Conservation (phyloP, 1,140 invertebrate genomes). For the Penaeus chinensis region DNA sequence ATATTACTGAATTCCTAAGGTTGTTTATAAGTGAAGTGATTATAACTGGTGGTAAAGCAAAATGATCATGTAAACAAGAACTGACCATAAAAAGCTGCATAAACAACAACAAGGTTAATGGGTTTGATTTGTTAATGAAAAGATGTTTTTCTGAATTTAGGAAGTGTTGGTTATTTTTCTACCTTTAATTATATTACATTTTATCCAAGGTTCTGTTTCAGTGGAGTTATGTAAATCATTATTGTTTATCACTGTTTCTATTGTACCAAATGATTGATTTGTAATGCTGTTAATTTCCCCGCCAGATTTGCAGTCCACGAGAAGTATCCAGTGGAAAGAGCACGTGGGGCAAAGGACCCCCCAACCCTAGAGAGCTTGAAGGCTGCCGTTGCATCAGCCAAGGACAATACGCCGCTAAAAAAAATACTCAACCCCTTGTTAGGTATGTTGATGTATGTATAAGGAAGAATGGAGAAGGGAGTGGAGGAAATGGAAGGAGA, state of each 20-base stretch:
- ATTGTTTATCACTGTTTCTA: not conserved
- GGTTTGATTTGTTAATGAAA: too few relatives aligned
- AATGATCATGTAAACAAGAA: too few relatives aligned
- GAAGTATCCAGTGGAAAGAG: slow-evolving; percentile 69
- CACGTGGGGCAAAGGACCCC: slow-evolving; percentile 72
- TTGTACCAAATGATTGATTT: not conserved
- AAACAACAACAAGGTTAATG: too few relatives aligned
- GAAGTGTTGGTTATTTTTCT: too few relatives aligned
- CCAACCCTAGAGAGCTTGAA: slow-evolving; percentile 70
- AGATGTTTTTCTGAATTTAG: too few relatives aligned
- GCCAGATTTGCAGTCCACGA: slow-evolving; percentile 70
- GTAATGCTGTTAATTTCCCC: not conserved
- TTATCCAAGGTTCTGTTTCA: not conserved
- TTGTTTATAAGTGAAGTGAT: too few relatives aligned
- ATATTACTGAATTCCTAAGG: too few relatives aligned
- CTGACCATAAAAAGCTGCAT: too few relatives aligned
- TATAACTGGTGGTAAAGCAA: too few relatives aligned
- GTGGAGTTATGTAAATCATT: not conserved
- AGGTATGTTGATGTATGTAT: slow-evolving; percentile 69
- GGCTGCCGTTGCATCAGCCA: slow-evolving; percentile 76
- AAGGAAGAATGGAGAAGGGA: not conserved
- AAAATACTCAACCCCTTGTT: slow-evolving; percentile 86
- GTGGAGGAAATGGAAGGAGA: not conserved
- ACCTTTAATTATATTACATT: not conserved
- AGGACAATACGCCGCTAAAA: slow-evolving; percentile 83